A percentile compares a stretch with the other conserved stretches of the same genome.
Evolutionary conservation across 2,797 vertebrate genomes (phyloP).

Genomic region (Loriculus beryllinus): DNA sequence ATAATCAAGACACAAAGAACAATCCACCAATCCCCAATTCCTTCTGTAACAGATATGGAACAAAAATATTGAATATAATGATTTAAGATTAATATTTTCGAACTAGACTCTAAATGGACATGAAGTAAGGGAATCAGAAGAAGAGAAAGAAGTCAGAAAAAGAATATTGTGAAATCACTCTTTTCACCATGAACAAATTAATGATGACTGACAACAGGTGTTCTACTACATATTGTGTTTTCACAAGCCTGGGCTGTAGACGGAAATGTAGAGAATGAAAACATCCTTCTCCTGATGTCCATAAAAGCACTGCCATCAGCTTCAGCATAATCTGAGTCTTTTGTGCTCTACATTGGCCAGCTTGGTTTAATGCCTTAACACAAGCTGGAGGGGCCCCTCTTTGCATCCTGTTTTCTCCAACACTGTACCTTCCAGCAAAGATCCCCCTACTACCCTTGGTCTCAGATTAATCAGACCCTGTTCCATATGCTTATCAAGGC

Average conservation of each 20-base stretch:
- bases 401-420: background rate
- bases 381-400: rapidly evolving
- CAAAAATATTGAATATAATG: background rate
- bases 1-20: background rate
- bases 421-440: background rate
- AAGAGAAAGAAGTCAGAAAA: background rate
- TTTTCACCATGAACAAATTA: background rate
- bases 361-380: background rate
- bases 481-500: background rate
- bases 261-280: background rate
- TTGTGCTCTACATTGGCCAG: background rate
- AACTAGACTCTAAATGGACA: background rate
- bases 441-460: background rate
- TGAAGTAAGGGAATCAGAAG: background rate
- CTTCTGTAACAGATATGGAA: background rate
- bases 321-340: background rate
- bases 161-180: background rate
- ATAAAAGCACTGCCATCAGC: background rate
- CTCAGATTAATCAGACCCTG: background rate
- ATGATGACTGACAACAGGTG: background rate
- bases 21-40: background rate
- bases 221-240: background rate
- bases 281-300: background rate
- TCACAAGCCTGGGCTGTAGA: background rate
- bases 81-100: background rate